Evolutionary conservation across 2,113 vertebrate species (phyloP).

Genomic region (Sinosuthora webbiana): DNA sequence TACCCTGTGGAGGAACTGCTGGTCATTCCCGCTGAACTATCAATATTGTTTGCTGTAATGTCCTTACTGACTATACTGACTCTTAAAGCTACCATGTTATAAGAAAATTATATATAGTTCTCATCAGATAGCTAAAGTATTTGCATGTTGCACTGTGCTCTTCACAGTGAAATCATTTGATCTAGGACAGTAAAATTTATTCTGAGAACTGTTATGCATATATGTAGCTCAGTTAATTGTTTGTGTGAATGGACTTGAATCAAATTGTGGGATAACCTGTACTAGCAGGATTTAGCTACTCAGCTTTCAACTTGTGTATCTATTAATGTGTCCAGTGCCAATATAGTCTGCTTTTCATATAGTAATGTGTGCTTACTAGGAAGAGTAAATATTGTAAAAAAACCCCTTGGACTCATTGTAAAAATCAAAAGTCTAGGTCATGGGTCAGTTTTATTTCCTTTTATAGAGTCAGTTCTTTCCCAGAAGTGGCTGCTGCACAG

Average conservation of each 20-base stretch:
- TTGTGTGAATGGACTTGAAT: not conserved
- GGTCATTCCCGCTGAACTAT: not conserved
- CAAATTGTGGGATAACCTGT: not conserved
- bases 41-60: not conserved
- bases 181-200: not conserved
- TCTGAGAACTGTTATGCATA: not conserved
- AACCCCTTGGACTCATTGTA: not conserved
- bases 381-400: not conserved
- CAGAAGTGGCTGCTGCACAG: not conserved
- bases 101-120: not conserved
- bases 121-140: not conserved
- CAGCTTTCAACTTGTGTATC: not conserved
- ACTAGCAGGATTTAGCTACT: not conserved
- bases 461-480: not conserved
- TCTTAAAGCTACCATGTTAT: not conserved
- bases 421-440: not conserved
- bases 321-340: not conserved
- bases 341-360: not conserved
- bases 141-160: not conserved
- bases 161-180: not conserved
- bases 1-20: not conserved
- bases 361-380: not conserved
- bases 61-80: not conserved
- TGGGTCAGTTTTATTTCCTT: not conserved
- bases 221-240: not conserved